Evolutionary conservation across 2,888 invertebrate genomes (phyloP).

Genomic region (Eucera pruinosa): DNA sequence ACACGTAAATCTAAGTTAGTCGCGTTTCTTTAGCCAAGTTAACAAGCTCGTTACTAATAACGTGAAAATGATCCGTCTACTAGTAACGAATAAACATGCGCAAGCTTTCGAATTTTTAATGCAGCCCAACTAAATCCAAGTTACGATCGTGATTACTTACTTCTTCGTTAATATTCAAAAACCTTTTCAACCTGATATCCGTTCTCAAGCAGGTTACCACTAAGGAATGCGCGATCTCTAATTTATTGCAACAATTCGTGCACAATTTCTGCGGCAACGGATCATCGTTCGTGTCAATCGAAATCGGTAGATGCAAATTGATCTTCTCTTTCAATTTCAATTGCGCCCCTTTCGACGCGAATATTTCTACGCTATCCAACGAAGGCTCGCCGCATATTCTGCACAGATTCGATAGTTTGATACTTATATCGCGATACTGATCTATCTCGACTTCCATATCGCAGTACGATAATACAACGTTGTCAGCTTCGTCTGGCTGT

Average conservation of each 20-base stretch:
- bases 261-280: conserved; percentile 74
- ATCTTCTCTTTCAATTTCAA: conserved; percentile 76
- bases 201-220: conserved; percentile 71
- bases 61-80: no score
- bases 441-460: conserved; percentile 64
- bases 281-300: conserved; percentile 65
- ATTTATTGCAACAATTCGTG: conserved; percentile 69
- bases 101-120: no score
- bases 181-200: conserved; percentile 72
- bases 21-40: no score
- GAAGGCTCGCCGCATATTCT: conserved; percentile 73
- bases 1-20: no score
- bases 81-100: no score
- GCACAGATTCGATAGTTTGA: conserved; percentile 70
- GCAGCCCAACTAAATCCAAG: no score
- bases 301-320: conserved; percentile 75
- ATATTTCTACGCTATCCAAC: conserved; percentile 72
- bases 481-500: conserved; percentile 38
- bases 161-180: conserved; percentile 69
- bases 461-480: conserved; percentile 54
- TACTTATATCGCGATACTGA: conserved; percentile 63
- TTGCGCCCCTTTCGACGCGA: conserved; percentile 67
- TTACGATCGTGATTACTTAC: no score
- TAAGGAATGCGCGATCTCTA: conserved; percentile 73
- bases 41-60: no score